Base-by-base conservation (phyloP, 2,797 vertebrate genomes). In the Argentina silus region DNA sequence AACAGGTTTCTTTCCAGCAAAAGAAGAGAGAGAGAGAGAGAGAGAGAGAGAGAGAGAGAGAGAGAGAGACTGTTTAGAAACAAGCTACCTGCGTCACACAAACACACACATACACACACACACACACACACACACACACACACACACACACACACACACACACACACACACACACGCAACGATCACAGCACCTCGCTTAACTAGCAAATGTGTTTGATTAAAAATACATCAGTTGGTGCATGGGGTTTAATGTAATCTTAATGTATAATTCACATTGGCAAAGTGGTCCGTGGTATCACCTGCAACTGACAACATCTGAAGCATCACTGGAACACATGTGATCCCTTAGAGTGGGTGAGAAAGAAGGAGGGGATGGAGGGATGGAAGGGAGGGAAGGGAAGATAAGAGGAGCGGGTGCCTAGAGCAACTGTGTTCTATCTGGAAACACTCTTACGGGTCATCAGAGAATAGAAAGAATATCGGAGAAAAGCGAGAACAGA, bases 301-400 rank as follows among this genome's bases (percentile, higher is more conserved):
- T 36, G 27, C 27, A 36, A 36, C 27, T 7, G 47, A 8, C 47
- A 50, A 50, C 12, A 50, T 9, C 7, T 2, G 47, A 9, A 50
- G 47, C 47, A 50, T 9, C 47, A 50, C 47, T 50, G 14, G 80
- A 50, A 14, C 48, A 69, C 78, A 74, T n/a, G 36, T 51, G 79
- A 84, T 77, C 65, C 23, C 11, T 3, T 8, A 19, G 8, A 59
- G 56, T 17, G 19, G 17, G 5, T 6, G 15, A 27, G 2, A 12
- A 42, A 7, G 50, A 55, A 15, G 56, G 55, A 42, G 27, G n/a
- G n/a, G 14, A 21, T 3, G 14, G 50, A 53, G 55, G 45, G 23
- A 44, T 15, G 15, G n/a, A 69, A 15, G 56, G 27, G 14, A 21
- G 43, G 27, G 23, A 17, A 21, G 15, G 44, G 53, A 48, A 48